Percentiles rank a stretch among this genome's conserved stretches.
Conservation (phyloP, 2,888 invertebrate genomes). For the Stenodema calcarata region DNA sequence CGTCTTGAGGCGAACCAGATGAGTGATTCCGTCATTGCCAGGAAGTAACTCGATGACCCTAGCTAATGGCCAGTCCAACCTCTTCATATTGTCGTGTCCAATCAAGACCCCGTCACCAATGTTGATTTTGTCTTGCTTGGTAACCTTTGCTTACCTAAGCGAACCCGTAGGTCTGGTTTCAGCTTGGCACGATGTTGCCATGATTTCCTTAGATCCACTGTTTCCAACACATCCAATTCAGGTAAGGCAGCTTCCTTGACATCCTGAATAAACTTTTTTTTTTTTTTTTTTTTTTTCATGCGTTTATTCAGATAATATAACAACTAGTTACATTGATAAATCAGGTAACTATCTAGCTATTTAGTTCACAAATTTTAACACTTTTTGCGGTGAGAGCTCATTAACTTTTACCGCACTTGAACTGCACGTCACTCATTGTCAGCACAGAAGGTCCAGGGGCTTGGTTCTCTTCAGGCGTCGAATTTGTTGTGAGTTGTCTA, state of each 20-base stretch:
- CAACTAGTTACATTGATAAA: too few relatives aligned
- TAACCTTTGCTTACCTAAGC: constrained; percentile 28
- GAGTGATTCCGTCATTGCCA: constrained; percentile 33
- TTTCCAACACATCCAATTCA: constrained; percentile 23
- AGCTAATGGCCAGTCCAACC: constrained; percentile 41
- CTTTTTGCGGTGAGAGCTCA: too few relatives aligned
- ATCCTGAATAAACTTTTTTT: constrained; percentile 55
- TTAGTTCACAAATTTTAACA: too few relatives aligned
- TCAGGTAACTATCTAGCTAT: too few relatives aligned
- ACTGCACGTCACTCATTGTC: too few relatives aligned
- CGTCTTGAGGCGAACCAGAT: constrained; percentile 19
- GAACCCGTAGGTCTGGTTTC: constrained; percentile 16
- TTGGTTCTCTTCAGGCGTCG: too few relatives aligned
- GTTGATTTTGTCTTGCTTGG: background rate
- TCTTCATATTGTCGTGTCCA: constrained; percentile 30
- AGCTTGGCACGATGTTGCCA: background rate
- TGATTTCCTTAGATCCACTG: background rate
- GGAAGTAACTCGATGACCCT: background rate
- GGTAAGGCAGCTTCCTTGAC: constrained; percentile 2
- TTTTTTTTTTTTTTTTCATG: too few relatives aligned
- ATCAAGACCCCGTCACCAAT: constrained; percentile 41
- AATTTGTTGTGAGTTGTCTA: too few relatives aligned
- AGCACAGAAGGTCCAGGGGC: too few relatives aligned
- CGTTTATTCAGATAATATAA: too few relatives aligned
- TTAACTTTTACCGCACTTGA: too few relatives aligned